phyloP scores from a whole-genome alignment of 2,888 invertebrate species.

The Tinea semifulvella region DNA sequence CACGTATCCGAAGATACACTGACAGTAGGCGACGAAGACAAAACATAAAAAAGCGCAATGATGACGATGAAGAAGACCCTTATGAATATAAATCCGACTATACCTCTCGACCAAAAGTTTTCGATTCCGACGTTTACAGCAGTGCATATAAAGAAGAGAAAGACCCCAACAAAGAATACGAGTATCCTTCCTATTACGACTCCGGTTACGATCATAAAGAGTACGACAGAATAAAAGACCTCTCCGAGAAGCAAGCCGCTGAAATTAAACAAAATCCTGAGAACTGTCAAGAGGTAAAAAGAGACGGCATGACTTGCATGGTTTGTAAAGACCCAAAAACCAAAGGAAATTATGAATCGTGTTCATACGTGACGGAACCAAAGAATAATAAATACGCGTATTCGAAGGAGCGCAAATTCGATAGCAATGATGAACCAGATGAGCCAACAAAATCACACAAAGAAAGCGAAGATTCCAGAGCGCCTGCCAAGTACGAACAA shows the following conservation, averaged over 20 bases:
- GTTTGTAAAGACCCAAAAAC: conserved; percentile 79
- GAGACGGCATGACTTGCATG: conserved; percentile 74
- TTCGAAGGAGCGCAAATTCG: conserved; percentile 70
- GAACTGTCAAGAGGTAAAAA: conserved; percentile 71
- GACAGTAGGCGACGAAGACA: conserved; percentile 47
- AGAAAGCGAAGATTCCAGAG: conserved; percentile 40
- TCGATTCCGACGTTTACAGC: conserved; percentile 52
- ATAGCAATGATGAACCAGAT: conserved; percentile 66
- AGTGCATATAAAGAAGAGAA: conserved; percentile 53
- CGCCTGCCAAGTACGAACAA: conserved; percentile 41
- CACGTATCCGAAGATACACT: conserved; percentile 58
- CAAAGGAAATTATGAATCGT: conserved; percentile 81
- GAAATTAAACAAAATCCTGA: conserved; percentile 69
- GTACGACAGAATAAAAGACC: conserved; percentile 65
- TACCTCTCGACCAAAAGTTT: conserved; percentile 58
- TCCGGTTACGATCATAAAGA: conserved; percentile 62
- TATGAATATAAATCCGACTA: conserved; percentile 62
- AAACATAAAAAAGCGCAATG: conserved; percentile 38
- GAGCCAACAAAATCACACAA: conserved; percentile 45
- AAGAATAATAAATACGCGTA: conserved; percentile 76
- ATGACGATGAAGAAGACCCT: conserved; percentile 49
- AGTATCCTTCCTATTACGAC: conserved; percentile 56
- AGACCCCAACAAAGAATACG: conserved; percentile 48
- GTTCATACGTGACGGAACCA: conserved; percentile 79
- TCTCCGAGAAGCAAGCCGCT: conserved; percentile 70